A percentile compares a stretch with the other conserved stretches of the same genome.
These are phyloP conservation scores for Tupaia chinensis DNA, from an alignment of 2,113 vertebrate species.

Conservation along the genomic window DNA sequence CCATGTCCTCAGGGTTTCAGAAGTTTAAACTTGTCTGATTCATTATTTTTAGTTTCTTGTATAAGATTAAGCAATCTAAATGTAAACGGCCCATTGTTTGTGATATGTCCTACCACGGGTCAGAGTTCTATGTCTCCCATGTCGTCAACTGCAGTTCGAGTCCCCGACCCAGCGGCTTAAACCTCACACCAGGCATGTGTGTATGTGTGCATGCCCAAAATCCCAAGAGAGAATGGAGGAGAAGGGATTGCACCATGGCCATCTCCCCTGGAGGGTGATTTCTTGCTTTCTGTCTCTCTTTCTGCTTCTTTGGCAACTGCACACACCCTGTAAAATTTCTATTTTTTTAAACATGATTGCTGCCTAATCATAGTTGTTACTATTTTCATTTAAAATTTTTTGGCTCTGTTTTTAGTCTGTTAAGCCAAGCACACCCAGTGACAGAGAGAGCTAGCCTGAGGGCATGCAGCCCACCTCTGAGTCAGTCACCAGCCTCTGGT, in stretches of 20 bases:
- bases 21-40: constrained; percentile 4
- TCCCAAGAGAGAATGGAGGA: too few species aligned
- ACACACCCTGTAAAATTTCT: too few species aligned
- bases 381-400: neutral
- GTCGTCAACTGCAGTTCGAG: too few species aligned
- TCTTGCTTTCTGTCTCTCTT: too few species aligned
- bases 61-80: neutral
- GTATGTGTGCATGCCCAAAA: too few species aligned
- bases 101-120: neutral
- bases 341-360: neutral
- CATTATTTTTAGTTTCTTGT: neutral
- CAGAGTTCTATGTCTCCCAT: too few species aligned
- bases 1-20: neutral
- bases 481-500: neutral
- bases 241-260: too few species aligned
- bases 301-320: too few species aligned
- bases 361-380: neutral
- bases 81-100: neutral
- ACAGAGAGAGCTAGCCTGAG: neutral
- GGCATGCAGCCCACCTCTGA: accelerated
- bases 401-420: neutral
- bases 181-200: too few species aligned
- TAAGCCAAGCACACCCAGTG: neutral
- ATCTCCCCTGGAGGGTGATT: too few species aligned
- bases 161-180: too few species aligned